phyloP scores from a whole-genome alignment of 2,113 vertebrate genomes.

The Cyanoramphus novaezelandiae region DNA sequence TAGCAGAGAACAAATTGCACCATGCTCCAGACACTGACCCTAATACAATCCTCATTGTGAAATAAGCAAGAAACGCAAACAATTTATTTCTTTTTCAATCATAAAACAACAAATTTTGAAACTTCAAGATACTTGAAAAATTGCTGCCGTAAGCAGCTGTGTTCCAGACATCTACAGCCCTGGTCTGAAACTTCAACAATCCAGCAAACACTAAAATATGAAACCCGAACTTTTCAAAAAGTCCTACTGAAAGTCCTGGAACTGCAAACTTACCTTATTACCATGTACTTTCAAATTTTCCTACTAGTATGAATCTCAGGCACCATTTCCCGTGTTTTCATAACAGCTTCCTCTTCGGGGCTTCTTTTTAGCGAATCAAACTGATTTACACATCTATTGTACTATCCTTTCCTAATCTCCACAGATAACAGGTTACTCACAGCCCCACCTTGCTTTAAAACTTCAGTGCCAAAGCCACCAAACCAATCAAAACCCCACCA shows the following conservation, averaged over 20 bases:
- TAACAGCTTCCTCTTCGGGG: neutral
- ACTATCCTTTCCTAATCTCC: neutral
- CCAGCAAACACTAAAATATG: neutral
- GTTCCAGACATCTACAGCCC: neutral
- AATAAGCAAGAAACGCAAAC: neutral
- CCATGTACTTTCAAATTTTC: neutral
- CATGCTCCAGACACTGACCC: neutral
- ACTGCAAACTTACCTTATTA: neutral
- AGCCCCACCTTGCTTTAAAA: accelerated
- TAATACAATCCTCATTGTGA: neutral
- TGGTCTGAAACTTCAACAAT: neutral
- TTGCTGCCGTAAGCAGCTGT: neutral
- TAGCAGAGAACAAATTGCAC: neutral
- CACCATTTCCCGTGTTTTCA: neutral
- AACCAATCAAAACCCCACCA: neutral
- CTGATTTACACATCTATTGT: neutral
- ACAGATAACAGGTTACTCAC: neutral
- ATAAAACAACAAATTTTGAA: neutral
- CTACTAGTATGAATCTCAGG: neutral
- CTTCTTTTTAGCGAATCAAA: neutral
- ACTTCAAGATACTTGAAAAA: neutral
- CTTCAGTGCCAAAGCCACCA: neutral
- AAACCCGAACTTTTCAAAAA: neutral
- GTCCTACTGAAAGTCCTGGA: neutral
- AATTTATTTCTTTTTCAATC: neutral